Percentiles rank a stretch among this genome's conserved stretches.
These are phyloP conservation scores for Cenopis cana DNA, from an alignment of 2,888 invertebrate genomes.

Conservation along the genomic window DNA sequence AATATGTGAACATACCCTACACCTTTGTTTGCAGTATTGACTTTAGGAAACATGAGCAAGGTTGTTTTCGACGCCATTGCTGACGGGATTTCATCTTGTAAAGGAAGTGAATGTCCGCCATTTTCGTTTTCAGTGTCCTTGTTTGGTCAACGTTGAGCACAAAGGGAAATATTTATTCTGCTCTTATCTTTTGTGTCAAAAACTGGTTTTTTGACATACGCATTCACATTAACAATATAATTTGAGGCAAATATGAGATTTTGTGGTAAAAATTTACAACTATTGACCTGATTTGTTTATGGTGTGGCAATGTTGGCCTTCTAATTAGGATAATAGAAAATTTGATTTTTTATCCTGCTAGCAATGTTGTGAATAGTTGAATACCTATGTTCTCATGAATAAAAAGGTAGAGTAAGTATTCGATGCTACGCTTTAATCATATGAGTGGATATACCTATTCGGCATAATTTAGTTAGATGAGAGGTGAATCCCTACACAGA, in stretches of 20 bases:
- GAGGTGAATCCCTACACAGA: no score
- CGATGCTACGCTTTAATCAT: no score
- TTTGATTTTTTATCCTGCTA: no score
- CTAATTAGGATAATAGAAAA: no score
- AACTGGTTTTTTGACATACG: neutral
- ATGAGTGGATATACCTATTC: neutral
- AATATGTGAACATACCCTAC: slow-evolving; percentile 18
- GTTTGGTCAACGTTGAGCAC: slow-evolving; percentile 4
- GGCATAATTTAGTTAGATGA: neutral
- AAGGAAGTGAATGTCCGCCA: slow-evolving; percentile 31
- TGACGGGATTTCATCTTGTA: slow-evolving; percentile 30
- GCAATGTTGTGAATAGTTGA: no score
- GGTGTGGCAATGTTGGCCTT: no score
- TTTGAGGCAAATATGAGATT: no score
- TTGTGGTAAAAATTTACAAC: no score
- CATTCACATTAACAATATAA: no score
- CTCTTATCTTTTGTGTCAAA: slow-evolving; percentile 1
- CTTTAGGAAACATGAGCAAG: slow-evolving; percentile 29
- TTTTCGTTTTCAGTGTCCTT: slow-evolving; percentile 28
- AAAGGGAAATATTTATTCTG: slow-evolving; percentile 19
- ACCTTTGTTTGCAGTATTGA: slow-evolving; percentile 34
- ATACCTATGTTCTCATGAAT: no score
- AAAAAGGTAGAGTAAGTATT: no score
- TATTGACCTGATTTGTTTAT: no score
- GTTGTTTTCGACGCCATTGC: slow-evolving; percentile 12